These are phyloP conservation scores for Tyrophagus putrescentiae DNA, from an alignment of 1,140 invertebrate species.

Conservation along the genomic window DNA sequence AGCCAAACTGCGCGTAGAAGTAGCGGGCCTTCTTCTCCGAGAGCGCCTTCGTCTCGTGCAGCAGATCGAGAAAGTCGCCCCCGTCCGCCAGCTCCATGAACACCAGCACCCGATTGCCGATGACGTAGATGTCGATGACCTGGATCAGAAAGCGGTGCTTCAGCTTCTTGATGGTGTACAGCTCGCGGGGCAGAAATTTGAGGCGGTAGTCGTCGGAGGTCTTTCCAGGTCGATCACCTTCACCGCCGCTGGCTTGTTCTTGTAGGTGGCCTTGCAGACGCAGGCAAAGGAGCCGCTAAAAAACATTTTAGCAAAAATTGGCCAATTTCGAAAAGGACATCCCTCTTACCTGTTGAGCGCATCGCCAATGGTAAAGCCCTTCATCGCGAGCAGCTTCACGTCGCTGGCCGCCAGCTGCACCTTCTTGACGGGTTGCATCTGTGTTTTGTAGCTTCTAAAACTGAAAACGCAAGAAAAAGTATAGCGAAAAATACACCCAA, in stretches of 20 bases:
- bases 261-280: background rate
- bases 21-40: background rate
- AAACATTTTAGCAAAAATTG: background rate
- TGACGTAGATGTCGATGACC: background rate
- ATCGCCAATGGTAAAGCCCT: conserved; percentile 31
- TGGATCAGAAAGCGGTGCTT: background rate
- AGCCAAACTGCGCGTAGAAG: conserved; percentile 4
- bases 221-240: background rate
- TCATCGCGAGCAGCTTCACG: conserved; percentile 31
- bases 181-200: background rate
- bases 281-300: background rate
- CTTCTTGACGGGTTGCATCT: background rate
- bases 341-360: too few relatives aligned
- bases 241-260: background rate
- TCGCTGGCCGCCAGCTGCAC: background rate
- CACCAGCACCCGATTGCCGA: conserved; percentile 33
- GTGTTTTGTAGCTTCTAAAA: too few relatives aligned
- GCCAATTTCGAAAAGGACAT: too few relatives aligned
- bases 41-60: too few relatives aligned
- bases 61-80: conserved; percentile 41
- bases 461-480: too few relatives aligned
- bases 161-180: background rate
- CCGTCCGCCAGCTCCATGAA: conserved; percentile 47
- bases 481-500: too few relatives aligned
- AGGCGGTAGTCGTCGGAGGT: too few relatives aligned